Evolutionary conservation across 2,113 vertebrate genomes (phyloP).

Genomic region (Gnathonemus longibarbis): DNA sequence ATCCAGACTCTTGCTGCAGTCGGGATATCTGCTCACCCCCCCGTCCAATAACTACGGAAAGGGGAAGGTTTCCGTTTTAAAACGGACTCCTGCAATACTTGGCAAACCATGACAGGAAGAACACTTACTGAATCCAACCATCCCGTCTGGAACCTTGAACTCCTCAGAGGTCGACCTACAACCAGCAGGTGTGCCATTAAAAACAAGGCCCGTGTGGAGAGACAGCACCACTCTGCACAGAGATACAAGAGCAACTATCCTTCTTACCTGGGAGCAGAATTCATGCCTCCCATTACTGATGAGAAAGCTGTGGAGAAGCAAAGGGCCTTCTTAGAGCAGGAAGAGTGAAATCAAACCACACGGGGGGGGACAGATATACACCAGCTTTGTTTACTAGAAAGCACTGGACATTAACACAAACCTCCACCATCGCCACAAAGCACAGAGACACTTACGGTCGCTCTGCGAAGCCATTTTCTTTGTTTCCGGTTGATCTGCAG

Average conservation of each 20-base stretch:
- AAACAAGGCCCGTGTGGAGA: fast-evolving
- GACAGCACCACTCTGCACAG: background rate
- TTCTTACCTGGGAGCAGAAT: conserved; percentile 80
- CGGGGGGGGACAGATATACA: background rate
- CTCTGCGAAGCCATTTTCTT: conserved; percentile 95
- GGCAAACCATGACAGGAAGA: background rate
- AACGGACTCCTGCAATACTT: background rate
- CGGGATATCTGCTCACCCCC: conserved; percentile 98
- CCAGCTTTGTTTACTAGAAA: background rate
- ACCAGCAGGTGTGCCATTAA: background rate
- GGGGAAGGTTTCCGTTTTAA: conserved; percentile 11
- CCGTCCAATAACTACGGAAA: conserved; percentile 83
- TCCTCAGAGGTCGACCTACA: conserved; percentile 85
- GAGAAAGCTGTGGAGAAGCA: conserved; percentile 70
- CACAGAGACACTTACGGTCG: conserved; percentile 74
- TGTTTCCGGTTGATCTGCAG: conserved; percentile 93
- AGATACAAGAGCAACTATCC: background rate
- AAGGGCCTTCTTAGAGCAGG: background rate
- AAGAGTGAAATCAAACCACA: background rate
- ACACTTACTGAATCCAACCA: conserved; percentile 99
- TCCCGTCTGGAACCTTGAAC: conserved; percentile 96
- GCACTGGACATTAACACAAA: background rate
- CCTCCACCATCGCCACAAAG: background rate
- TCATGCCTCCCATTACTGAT: conserved; percentile 78
- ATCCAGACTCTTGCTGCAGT: conserved; percentile 93